Evolutionary conservation across 1,140 invertebrate genomes (phyloP).

Genomic region (Sycobia sp.): DNA sequence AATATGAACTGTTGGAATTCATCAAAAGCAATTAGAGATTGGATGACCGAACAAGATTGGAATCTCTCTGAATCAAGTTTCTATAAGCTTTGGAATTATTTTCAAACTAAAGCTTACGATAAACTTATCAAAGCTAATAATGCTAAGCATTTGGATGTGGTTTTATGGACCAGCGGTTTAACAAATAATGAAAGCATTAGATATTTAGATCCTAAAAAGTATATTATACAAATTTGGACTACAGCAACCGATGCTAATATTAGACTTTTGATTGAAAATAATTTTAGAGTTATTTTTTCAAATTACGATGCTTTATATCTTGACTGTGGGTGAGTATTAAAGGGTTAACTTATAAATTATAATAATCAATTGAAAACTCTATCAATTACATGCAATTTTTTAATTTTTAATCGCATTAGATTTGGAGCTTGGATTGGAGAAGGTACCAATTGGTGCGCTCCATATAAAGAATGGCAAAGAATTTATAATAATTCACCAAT

Average conservation of each 20-base stretch:
- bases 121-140: slow-evolving; percentile 57
- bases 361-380: slow-evolving; percentile 1
- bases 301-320: slow-evolving; percentile 85
- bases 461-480: slow-evolving; percentile 87
- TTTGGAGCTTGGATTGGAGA: slow-evolving; percentile 65
- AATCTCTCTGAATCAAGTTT: slow-evolving; percentile 66
- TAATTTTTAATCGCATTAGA: slow-evolving; percentile 51
- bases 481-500: slow-evolving; percentile 78
- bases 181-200: slow-evolving; percentile 69
- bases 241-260: slow-evolving; percentile 68
- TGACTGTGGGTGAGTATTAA: slow-evolving; percentile 73
- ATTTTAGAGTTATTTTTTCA: slow-evolving; percentile 77
- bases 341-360: too few relatives aligned
- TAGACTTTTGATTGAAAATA: slow-evolving; percentile 69
- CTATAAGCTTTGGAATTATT: slow-evolving; percentile 77
- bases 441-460: slow-evolving; percentile 84
- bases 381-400: too few relatives aligned
- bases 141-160: slow-evolving; percentile 66
- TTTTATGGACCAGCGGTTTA: slow-evolving; percentile 84
- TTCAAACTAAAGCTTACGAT: slow-evolving; percentile 71
- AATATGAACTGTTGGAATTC: slow-evolving; percentile 79
- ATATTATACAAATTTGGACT: slow-evolving; percentile 87
- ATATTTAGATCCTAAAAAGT: slow-evolving; percentile 72
- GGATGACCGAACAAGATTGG: slow-evolving; percentile 72
- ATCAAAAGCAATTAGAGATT: slow-evolving; percentile 68